Conservation (phyloP, 2,888 invertebrate genomes). For the Limenitis camilla region DNA sequence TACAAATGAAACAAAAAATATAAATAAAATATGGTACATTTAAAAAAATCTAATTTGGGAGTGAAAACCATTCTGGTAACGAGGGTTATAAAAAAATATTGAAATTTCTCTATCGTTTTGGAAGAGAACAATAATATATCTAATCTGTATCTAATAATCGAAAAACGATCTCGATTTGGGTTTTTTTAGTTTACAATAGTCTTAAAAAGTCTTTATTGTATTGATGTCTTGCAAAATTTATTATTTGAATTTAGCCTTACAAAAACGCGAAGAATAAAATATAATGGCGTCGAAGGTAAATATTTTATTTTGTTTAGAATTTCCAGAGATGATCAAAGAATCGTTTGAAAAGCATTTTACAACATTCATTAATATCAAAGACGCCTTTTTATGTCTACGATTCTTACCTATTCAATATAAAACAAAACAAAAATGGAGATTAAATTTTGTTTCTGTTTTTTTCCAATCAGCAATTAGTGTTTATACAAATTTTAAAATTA, state of each 20-base stretch:
- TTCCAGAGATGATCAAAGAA: not conserved
- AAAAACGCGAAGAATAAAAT: not conserved
- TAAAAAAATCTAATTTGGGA: no score
- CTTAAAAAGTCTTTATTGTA: no score
- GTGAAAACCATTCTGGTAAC: no score
- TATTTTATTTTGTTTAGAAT: conserved; percentile 3
- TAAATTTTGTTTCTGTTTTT: not conserved
- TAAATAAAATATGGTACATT: no score
- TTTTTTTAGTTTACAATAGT: no score
- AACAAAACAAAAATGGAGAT: not conserved
- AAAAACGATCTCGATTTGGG: no score
- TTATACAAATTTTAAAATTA: not conserved
- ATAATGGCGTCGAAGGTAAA: conserved; percentile 2
- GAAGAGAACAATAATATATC: no score
- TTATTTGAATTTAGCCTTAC: not conserved
- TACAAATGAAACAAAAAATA: no score
- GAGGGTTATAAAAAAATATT: no score
- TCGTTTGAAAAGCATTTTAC: not conserved
- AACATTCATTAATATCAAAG: conserved; percentile 7
- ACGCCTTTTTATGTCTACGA: not conserved
- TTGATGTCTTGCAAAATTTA: no score
- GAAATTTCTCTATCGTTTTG: no score
- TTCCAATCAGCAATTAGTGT: conserved; percentile 1
- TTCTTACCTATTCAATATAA: not conserved
- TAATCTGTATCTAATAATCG: no score